Base-by-base conservation (phyloP, 2,888 invertebrate species). In the Xestia ashworthii region DNA sequence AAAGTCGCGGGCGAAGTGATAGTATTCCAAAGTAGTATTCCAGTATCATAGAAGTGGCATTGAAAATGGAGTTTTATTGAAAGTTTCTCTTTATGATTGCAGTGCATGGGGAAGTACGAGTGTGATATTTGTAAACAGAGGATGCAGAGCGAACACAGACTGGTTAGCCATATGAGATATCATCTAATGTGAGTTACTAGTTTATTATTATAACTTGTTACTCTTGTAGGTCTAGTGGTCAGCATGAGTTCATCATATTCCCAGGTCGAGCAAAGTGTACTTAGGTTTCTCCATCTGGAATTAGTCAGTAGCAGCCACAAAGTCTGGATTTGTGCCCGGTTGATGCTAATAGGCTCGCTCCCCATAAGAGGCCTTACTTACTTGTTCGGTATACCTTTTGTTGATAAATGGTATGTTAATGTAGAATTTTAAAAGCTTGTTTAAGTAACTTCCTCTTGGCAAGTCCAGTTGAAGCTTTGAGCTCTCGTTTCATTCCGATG, bases 81-180 rank as follows among this genome's bases (percentile, higher is more conserved):
- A 9, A 53, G 14, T 14, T 72, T 53, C 58, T 58, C 6, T 62
- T 5, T 53, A 6, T 81, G 19, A 48, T 91, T 90, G 8, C 84
- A 95, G 94, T 88, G 80, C 16, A 91, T 87, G 66, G 95, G 95
- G 0, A 90, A 91, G 16, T 93, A 87, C 19, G 90, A 90, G 79
- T 95, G 95, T 76, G 92, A 93, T 22, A 90, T 95, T 53, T 95
- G 95, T 80, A 93, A 91, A 46, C 92, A 92, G 74, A 89, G 94
- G 72, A 90, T 90, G 87, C 83, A 87, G 4, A 88, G 93, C 0
- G 89, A 91, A 67, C 91, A 92, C 0, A 94, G 93, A 76, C 76
- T 95, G 16, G 73, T 84, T 0, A 81, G 82, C 0, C 95, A 95
- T 78, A 92, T 89, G 81, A 92, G 89, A 79, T 91, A 91, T 67